Evolutionary conservation across 2,888 invertebrate genomes (phyloP), one percentile per base, ranked within the genome.

Genomic region (Mellilla xanthometata): DNA sequence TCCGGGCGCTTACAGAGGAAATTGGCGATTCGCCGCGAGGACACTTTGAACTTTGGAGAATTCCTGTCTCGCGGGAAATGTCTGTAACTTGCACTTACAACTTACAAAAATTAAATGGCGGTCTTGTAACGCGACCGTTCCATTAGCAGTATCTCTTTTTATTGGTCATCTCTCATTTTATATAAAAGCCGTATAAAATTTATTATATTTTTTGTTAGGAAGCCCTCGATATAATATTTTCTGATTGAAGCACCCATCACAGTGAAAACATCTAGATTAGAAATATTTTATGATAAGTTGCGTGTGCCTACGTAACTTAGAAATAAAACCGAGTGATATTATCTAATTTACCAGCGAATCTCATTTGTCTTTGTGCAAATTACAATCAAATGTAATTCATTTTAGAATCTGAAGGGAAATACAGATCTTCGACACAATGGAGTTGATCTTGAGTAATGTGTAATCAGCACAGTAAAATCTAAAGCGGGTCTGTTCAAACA

Each of bases 401-500:
- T 74, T 73, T 66, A 59, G 67, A 73, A 71, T 72, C 66, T 69
- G 71, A 70, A 60, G 68, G 62, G 68, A 69, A 73, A 73, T 72
- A 72, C 68, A 68, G 72, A 76, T 73, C 72, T 74, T 65, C 65
- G 73, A 65, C 70, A 81, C 78, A 80, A 79, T 76, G 60, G 73
- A 64, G 63, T 62, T 64, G 66, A 71, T 79, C 75, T 77, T 76
- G 77, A 77, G 74, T 77, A 76, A 81, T 76, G 69, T 74, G 72
- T 75, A 76, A 82, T 83, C 79, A 76, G 73, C 64, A 72, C 73
- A 72, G 73, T 74, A 72, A 77, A 77, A 81, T 78, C 80, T 77
- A 71, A 76, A 82, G 76, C 71, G 80, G 76, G 72, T 74, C 72
- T 70, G 71, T 68, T 80, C 77, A 72, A 76, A 80, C 72, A 75